These are phyloP conservation scores for Pyrochroa serraticornis DNA, from an alignment of 2,888 invertebrate genomes.

Conservation along the genomic window DNA sequence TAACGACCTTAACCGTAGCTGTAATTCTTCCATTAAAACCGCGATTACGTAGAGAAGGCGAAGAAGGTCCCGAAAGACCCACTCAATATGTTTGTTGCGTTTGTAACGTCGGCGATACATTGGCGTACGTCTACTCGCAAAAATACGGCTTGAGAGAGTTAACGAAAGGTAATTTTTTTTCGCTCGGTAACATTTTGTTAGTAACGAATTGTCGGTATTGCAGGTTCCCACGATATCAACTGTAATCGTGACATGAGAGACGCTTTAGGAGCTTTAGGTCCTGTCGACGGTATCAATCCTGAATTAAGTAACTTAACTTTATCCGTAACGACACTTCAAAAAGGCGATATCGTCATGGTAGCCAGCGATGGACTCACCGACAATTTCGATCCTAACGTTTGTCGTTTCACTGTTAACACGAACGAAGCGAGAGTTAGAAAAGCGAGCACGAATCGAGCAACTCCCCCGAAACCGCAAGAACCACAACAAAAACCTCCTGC, in stretches of 20 bases:
- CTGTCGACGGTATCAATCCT: constrained; percentile 83
- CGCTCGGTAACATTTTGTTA: background rate
- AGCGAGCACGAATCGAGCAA: constrained; percentile 37
- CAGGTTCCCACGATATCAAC: constrained; percentile 82
- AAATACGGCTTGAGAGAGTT: constrained; percentile 81
- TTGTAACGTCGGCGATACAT: constrained; percentile 88
- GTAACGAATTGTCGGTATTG: constrained; percentile 7
- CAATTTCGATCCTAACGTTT: constrained; percentile 91
- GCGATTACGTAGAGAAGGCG: background rate
- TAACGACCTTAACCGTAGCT: constrained; percentile 85
- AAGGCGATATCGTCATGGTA: constrained; percentile 83
- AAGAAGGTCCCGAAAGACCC: background rate
- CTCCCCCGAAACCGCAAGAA: background rate
- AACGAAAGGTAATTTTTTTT: constrained; percentile 64
- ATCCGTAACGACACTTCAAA: constrained; percentile 78
- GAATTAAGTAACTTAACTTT: constrained; percentile 87
- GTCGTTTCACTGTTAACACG: constrained; percentile 73
- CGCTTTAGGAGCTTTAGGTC: constrained; percentile 86
- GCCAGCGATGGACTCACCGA: constrained; percentile 91
- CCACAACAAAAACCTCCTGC: constrained; percentile 3
- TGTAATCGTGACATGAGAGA: constrained; percentile 87
- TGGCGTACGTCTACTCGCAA: constrained; percentile 84
- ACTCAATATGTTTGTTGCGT: constrained; percentile 75
- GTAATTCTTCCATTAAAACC: constrained; percentile 69
- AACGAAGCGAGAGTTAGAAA: constrained; percentile 54